Base-by-base conservation (phyloP, 2,113 vertebrate species). In the Aegithalos caudatus region DNA sequence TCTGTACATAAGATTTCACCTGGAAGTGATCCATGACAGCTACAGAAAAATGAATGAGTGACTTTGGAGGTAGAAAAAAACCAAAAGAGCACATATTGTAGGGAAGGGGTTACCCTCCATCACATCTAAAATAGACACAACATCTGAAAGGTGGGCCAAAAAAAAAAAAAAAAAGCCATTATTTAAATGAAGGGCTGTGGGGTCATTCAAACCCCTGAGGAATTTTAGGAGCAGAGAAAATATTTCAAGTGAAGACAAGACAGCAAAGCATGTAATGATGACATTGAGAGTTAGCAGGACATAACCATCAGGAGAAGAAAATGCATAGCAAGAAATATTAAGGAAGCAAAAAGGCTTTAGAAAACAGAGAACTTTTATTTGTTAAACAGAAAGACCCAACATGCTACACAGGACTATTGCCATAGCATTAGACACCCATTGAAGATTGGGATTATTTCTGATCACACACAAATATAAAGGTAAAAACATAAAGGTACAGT, bases 161-260 rank as follows among this genome's bases (percentile, higher is more conserved):
- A n/a, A n/a, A n/a, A n/a, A n/a, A n/a, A n/a, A 60, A 90, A 88
- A 65, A 11, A 14, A 53, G 40, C 13, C 81, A 88, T 84, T 79
- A 66, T 78, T 37, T 61, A 88, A 91, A 85, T 53, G 33, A 33
- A 86, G 17, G 27, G 21, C 21, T 54, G 20, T 35, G 21, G 21
- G 21, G 45, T 76, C 81, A 88, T 70, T 89, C 86, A 88, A 71
- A 77, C 33, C n/a, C 72, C 66, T 40, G 81, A 93, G 50, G 70
- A 79, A 77, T 79, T 81, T 92, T 54, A 94, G 74, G 23, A 90
- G 65, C 40, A 95, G 40, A 95, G 66, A 92, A 96, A 80, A 91
- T 48, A 70, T 20, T 86, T 88, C 71, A 87, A 80, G 22, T 19
- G 50, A 95, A 93, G 91, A 72, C 76, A 77, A 71, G 60, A 67